Conservation (phyloP, 2,113 vertebrate genomes). For the Lagopus leucura region DNA sequence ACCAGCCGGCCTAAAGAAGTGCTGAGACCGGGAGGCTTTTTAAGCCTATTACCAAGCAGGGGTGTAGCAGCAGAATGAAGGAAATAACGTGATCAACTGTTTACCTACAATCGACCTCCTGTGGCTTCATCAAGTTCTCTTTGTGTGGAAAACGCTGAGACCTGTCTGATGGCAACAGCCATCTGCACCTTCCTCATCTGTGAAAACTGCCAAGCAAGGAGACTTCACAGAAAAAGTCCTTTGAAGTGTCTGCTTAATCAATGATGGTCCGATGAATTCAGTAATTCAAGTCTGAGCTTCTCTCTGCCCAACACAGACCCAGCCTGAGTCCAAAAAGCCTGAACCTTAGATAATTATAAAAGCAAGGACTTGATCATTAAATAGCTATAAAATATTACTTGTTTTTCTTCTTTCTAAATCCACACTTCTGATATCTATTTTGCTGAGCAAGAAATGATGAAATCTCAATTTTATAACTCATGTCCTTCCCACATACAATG, state of each 20-base stretch:
- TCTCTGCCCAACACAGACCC: not conserved
- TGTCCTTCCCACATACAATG: not conserved
- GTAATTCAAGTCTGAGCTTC: not conserved
- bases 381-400: not conserved
- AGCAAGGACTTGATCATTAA: not conserved
- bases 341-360: not conserved
- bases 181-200: not conserved
- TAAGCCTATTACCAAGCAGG: not conserved
- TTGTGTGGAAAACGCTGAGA: not conserved
- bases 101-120: accelerated
- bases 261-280: not conserved
- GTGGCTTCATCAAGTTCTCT: not conserved
- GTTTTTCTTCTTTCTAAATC: not conserved
- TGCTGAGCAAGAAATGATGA: not conserved
- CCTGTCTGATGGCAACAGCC: not conserved
- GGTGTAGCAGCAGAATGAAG: accelerated
- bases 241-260: not conserved
- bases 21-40: not conserved
- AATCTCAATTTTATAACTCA: not conserved
- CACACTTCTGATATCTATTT: not conserved
- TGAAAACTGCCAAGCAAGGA: not conserved
- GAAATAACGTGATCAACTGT: accelerated
- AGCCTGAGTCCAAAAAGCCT: not conserved
- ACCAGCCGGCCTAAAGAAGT: not conserved
- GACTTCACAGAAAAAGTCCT: not conserved